A percentile compares a stretch with the other conserved stretches of the same genome.
phyloP scores from a whole-genome alignment of 2,797 vertebrate genomes.

The Champsocephalus gunnari region DNA sequence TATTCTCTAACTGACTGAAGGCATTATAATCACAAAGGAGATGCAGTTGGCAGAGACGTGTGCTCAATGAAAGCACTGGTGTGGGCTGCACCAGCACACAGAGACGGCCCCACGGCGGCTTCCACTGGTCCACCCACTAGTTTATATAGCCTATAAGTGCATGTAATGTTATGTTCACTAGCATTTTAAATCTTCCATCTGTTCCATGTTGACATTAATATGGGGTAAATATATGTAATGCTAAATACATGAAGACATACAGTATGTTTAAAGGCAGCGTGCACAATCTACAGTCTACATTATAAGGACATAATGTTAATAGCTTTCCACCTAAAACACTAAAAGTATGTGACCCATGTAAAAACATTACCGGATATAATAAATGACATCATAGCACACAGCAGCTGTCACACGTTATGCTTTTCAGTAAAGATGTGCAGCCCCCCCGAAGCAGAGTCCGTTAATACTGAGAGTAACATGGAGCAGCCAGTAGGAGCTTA shows the following conservation, averaged over 20 bases:
- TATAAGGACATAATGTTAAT: conserved; percentile 23
- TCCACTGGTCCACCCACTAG: not conserved
- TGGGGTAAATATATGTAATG: conserved; percentile 46
- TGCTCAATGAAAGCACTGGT: conserved; percentile 15
- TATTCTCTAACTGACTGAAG: conserved; percentile 29
- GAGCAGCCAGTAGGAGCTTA: not conserved
- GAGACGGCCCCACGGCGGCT: not conserved
- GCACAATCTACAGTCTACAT: conserved; percentile 34
- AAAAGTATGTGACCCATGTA: not conserved
- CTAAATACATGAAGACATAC: conserved; percentile 26
- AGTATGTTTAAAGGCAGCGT: conserved; percentile 9
- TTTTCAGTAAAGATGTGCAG: not conserved
- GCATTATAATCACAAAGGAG: conserved; percentile 6
- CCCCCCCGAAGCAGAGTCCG: not conserved
- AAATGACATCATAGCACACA: not conserved
- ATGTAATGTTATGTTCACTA: conserved; percentile 17
- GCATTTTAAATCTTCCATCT: conserved; percentile 48
- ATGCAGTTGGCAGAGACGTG: conserved; percentile 3
- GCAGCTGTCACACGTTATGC: not conserved
- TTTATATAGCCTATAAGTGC: not conserved
- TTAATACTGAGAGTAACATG: too few species aligned
- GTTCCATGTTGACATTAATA: conserved; percentile 41
- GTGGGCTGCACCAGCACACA: not conserved
- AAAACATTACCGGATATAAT: conserved; percentile 13
- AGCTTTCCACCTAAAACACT: conserved; percentile 13